A percentile compares a stretch with the other conserved stretches of the same genome.
phyloP scores from a whole-genome alignment of 2,797 vertebrate species.

The Sebastes steindachneri region DNA sequence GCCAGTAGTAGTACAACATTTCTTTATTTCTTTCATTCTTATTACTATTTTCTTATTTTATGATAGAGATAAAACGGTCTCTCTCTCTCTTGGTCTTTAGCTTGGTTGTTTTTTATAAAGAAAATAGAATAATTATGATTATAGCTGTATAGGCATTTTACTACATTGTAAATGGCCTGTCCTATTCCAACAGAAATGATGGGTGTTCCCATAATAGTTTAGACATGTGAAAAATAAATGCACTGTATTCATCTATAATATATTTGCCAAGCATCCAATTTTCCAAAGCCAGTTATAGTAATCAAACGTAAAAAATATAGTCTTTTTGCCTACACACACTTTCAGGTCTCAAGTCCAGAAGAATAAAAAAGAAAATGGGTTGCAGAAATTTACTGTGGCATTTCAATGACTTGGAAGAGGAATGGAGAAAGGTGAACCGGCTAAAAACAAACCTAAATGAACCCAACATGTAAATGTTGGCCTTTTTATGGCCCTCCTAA shows the following conservation, averaged over 20 bases:
- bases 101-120: neutral
- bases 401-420: conserved; percentile 31
- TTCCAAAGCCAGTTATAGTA: conserved; percentile 31
- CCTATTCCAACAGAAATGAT: conserved; percentile 5
- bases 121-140: neutral
- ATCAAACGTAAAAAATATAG: conserved; percentile 4
- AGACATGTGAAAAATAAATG: conserved; percentile 7
- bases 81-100: neutral
- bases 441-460: conserved; percentile 30
- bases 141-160: neutral
- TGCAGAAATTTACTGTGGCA: conserved; percentile 36
- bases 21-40: neutral
- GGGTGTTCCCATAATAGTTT: neutral
- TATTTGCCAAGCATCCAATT: neutral
- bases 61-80: neutral
- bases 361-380: conserved; percentile 45
- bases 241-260: neutral
- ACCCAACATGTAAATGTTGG: conserved; percentile 38
- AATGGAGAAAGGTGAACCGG: conserved; percentile 29
- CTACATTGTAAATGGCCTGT: neutral
- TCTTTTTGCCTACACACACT: neutral
- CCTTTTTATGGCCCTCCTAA: conserved; percentile 37
- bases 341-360: conserved; percentile 31
- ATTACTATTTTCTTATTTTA: neutral
- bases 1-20: conserved; percentile 4